phyloP scores from a whole-genome alignment of 2,797 vertebrate genomes.

The Chrosomus eos region DNA sequence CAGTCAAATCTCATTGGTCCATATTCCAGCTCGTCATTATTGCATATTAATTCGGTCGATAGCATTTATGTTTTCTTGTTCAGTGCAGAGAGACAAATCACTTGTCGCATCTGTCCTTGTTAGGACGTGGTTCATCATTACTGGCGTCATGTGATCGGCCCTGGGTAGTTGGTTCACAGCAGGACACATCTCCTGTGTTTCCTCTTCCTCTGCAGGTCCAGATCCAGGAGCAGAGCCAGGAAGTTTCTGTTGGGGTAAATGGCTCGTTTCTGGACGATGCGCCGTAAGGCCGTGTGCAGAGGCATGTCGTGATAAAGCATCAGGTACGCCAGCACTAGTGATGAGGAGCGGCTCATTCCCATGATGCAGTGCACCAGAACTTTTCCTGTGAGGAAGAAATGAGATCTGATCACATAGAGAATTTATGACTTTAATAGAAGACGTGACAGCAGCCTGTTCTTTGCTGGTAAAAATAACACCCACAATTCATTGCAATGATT shows the following conservation, averaged over 20 bases:
- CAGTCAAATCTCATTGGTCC: conserved; percentile 17
- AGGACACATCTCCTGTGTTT: conserved; percentile 76
- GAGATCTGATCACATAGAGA: neutral
- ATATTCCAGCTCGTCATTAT: neutral
- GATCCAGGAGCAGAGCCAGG: conserved; percentile 80
- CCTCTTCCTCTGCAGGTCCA: conserved; percentile 78
- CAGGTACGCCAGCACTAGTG: conserved; percentile 93
- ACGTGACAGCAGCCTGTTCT: neutral
- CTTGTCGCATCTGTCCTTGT: neutral
- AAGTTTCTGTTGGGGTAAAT: conserved; percentile 87
- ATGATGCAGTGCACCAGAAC: conserved; percentile 96
- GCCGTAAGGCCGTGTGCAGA: conserved; percentile 82
- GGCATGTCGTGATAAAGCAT: conserved; percentile 89
- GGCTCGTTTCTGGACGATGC: conserved; percentile 82
- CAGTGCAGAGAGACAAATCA: neutral
- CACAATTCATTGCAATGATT: neutral
- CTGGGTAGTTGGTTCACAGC: conserved; percentile 62
- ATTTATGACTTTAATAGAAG: neutral
- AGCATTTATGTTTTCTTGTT: neutral
- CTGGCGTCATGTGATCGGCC: neutral
- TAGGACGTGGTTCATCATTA: neutral
- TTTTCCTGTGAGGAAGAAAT: conserved; percentile 79
- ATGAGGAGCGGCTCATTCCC: conserved; percentile 94
- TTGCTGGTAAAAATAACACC: conserved; percentile 1
- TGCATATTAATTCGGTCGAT: neutral